phyloP scores from a whole-genome alignment of 2,888 invertebrate genomes.

The Drosophila monieri region DNA sequence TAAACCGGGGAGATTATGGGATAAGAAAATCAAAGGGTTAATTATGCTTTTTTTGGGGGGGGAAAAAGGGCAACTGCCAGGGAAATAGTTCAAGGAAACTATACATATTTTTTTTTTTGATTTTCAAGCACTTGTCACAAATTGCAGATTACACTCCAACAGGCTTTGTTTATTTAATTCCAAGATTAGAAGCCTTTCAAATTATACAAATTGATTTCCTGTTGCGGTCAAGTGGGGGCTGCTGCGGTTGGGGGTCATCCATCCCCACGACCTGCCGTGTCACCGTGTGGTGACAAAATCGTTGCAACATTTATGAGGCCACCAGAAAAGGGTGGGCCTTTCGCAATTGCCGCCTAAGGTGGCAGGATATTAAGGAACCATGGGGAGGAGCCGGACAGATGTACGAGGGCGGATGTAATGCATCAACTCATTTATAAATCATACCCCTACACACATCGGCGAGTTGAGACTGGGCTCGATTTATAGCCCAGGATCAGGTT shows the following conservation, averaged over 20 bases:
- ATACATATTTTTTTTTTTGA: too few species aligned
- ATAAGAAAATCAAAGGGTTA: conserved; percentile 2
- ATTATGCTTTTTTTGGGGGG: neutral
- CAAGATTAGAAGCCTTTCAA: conserved; percentile 20
- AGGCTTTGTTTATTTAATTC: neutral
- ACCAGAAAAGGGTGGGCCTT: conserved; percentile 11
- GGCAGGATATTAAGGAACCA: conserved; percentile 6
- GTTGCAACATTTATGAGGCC: conserved; percentile 37
- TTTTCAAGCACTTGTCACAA: neutral
- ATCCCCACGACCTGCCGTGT: neutral
- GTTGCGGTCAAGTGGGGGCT: conserved; percentile 16
- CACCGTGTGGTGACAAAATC: conserved; percentile 24
- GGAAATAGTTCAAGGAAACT: neutral
- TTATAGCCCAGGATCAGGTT: conserved; percentile 22
- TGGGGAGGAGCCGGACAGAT: too few species aligned
- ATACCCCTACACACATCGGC: conserved; percentile 12
- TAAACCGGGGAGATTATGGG: neutral
- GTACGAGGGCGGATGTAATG: conserved; percentile 8
- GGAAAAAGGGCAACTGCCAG: neutral
- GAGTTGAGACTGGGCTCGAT: conserved; percentile 14
- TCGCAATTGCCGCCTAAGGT: conserved; percentile 25
- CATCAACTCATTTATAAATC: conserved; percentile 44
- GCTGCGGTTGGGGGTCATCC: neutral
- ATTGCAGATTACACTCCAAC: neutral
- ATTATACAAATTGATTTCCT: conserved; percentile 35